Base-by-base conservation (phyloP, 2,797 vertebrate genomes). In the Todus mexicanus region DNA sequence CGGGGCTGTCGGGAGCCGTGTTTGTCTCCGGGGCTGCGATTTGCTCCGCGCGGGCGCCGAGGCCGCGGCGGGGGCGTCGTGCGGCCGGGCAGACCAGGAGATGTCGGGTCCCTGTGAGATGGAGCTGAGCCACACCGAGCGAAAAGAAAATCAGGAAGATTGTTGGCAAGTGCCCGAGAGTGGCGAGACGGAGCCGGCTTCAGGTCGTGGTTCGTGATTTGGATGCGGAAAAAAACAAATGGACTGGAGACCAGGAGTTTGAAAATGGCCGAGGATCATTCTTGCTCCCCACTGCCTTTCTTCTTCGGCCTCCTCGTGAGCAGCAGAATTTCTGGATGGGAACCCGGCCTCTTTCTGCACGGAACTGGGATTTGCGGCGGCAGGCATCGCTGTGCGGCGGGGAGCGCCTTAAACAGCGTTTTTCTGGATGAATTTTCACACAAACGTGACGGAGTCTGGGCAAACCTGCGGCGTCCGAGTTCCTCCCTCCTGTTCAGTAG, bases 241-340 rank as follows among this genome's bases (percentile, higher is more conserved):
- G 45, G 47, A 80, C 85, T 89, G 45, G 22, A 79, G 87, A 6
- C 53, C 63, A 4, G 60, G 91, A 84, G 81, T 51, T 70, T 59
- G 84, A 63, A 84, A 83, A 57, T 38, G 70, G 86, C 76, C 66
- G 43, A 74, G 89, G 91, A 75, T 8, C 20, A 23, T 59, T 77
- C 79, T 83, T n/a, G 7, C 31, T 38, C 38, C 15, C 5, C 25
- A 5, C 12, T 0, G 31, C 64, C 77, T 70, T 90, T 86, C 29
- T 48, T 84, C 56, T 48, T 73, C 73, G 75, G 56, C 64, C 35
- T 89, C 65, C 84, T 93, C 25, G 5, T 75, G 86, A 81, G 80
- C 93, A 79, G 94, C 84, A 19, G 45, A 17, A 85, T 87, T 89
- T 50, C 53, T 71, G 90, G 85, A 77, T 92, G 91, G 65, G 85